Base-by-base conservation (phyloP, 1,140 invertebrate species). In the Apis cerana region DNA sequence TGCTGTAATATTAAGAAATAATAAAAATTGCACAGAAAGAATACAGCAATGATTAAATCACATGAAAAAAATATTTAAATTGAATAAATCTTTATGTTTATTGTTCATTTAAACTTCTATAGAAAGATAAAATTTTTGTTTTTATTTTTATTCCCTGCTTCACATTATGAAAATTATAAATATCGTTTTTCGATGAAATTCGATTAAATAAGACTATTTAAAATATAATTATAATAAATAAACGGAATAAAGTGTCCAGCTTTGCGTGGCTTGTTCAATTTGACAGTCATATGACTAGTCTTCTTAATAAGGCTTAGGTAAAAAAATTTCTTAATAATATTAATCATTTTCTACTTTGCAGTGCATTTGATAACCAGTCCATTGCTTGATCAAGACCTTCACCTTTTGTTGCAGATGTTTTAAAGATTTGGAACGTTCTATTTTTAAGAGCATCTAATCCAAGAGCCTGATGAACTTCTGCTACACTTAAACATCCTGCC, bases 391-490 rank as follows among this genome's bases (percentile, higher is more conserved):
- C 98, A 13, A 99, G 95, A 0, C 99, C 99, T 94, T 99, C 98
- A n/a, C 99, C 99, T 94, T 99, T 98, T 71, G 98, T 98, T 27
- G 99, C 99, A 0, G 99, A 99, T 23, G 99, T 99, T 95, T 99
- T 99, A 93, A 99, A 99, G 91, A 99, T 99, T 96, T 99, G 99
- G 95, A 99, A 99, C 91, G 99, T 99, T 93, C 99, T 96, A 94
- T 99, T 99, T 94, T 99, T 99, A 15, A 99, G 95, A 33, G 97
- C 97, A 88, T 99, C 98, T 75, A 99, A 94, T 15, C 99, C 99
- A 62, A 99, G 94, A 0, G 98, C 98, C 94, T 99, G 98, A 92
- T 99, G 98, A 27, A 99, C 98, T 94, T 99, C 99, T 1, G 98
- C 97, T 0, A 99, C 97, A 74, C 97, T 98, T 95, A 99, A 97